A percentile compares a stretch with the other conserved stretches of the same genome.
Evolutionary conservation across 2,113 vertebrate species (phyloP).

Genomic region (Nothobranchius furzeri): DNA sequence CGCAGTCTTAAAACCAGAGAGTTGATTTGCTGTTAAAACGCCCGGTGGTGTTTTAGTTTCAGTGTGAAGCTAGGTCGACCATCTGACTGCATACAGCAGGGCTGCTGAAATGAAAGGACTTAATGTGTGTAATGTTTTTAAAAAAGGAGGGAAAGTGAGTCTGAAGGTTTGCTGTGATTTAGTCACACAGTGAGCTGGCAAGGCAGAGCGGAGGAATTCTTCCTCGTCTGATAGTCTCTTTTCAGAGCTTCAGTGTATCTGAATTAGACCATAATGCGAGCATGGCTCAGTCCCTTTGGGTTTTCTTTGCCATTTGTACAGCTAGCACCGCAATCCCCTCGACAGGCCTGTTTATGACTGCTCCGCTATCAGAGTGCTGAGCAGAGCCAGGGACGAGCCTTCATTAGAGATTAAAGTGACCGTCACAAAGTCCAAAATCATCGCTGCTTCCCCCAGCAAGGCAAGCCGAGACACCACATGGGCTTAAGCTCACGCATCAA

Average conservation of each 20-base stretch:
- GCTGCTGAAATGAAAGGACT: conserved; percentile 1
- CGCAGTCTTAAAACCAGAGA: conserved; percentile 44
- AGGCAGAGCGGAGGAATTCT: conserved; percentile 39
- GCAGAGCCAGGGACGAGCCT: conserved; percentile 67
- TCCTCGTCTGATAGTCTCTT: conserved; percentile 49
- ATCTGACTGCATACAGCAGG: conserved; percentile 15
- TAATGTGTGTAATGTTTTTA: conserved; percentile 28
- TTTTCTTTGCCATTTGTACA: conserved; percentile 72
- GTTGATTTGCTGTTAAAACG: conserved; percentile 45
- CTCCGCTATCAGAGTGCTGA: conserved; percentile 66
- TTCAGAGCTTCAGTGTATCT: conserved; percentile 44
- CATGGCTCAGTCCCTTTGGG: conserved; percentile 55
- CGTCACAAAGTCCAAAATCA: conserved; percentile 71
- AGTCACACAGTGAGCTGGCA: conserved; percentile 23
- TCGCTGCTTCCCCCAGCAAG: conserved; percentile 37
- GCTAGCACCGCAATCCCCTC: conserved; percentile 69
- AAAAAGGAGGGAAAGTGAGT: conserved; percentile 22
- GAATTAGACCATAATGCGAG: conserved; percentile 69
- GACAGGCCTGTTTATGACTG: conserved; percentile 73
- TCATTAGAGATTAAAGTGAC: conserved; percentile 80
- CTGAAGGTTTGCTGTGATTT: conserved; percentile 37
- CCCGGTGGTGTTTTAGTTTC: conserved; percentile 40
- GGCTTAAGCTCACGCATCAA: conserved; percentile 62
- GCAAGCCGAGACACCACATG: conserved; percentile 58
- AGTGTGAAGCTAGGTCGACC: conserved; percentile 26